These are phyloP conservation scores for Limnephilus lunatus DNA, from an alignment of 2,888 invertebrate species.

Conservation along the genomic window DNA sequence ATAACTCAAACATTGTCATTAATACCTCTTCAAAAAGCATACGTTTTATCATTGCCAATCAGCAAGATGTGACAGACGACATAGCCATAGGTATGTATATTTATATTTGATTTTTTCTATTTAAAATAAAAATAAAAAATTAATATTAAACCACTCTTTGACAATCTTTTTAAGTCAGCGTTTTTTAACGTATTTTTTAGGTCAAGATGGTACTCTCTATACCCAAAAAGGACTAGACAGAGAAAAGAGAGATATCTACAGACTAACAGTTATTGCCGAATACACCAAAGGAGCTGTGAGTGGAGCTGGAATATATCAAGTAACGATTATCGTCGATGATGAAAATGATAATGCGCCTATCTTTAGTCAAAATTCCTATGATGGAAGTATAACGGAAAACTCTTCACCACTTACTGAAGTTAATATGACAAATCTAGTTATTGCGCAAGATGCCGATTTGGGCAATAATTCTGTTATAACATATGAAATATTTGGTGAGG, in stretches of 20 bases:
- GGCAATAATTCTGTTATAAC: conserved; percentile 83
- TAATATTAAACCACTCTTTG: neutral
- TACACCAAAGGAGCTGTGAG: conserved; percentile 83
- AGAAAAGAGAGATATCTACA: conserved; percentile 84
- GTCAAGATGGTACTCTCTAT: conserved; percentile 86
- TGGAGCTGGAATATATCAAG: conserved; percentile 87
- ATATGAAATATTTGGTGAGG: conserved; percentile 85
- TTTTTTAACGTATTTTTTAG: conserved; percentile 67
- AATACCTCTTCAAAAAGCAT: conserved; percentile 75
- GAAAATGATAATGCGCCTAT: conserved; percentile 92
- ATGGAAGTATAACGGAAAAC: conserved; percentile 89
- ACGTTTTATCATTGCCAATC: conserved; percentile 88
- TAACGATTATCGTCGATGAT: conserved; percentile 88
- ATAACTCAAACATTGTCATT: conserved; percentile 70
- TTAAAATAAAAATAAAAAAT: neutral
- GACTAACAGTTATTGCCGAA: conserved; percentile 88
- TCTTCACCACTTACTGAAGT: conserved; percentile 84
- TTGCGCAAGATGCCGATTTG: conserved; percentile 84
- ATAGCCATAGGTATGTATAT: conserved; percentile 81
- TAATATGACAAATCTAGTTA: conserved; percentile 82
- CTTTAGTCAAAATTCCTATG: conserved; percentile 84
- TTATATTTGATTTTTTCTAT: neutral
- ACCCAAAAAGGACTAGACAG: conserved; percentile 87
- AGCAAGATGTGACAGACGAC: conserved; percentile 87
- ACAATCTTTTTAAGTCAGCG: neutral